Base-by-base conservation (phyloP, 2,113 vertebrate genomes). In the Atherinomorus stipes region DNA sequence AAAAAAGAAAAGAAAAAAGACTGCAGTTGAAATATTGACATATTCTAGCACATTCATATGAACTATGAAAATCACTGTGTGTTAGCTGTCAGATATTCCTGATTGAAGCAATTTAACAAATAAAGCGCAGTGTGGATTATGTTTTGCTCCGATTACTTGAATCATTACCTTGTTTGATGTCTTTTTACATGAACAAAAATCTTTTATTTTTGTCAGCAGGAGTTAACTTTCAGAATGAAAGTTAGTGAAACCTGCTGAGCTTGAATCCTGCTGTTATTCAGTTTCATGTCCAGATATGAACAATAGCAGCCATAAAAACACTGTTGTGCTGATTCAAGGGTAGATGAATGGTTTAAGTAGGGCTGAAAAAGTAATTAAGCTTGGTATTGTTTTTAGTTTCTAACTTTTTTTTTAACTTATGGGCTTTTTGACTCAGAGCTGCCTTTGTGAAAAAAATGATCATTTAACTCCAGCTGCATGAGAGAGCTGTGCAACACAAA, bases 121-220 rank as follows among this genome's bases (percentile, higher is more conserved):
- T 81, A 66, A 71, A 77, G 59, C 69, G 44, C 79, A 85, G 67
- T 64, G 60, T 64, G 71, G 50, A 65, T 65, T 78, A 64, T 54
- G 70, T 79, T 87, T 71, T 63, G 26, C 40, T 47, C 65, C 70
- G 67, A 83, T 75, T 71, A 66, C 57, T 25, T 7, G 65, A 57
- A 38, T 78, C 75, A 84, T 90, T 84, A 62, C 84, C 59, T 64
- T 25, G 79, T 76, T 69, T 78, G 81, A 86, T 64, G 81, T 73
- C 60, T 61, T 82, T 87, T 77, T 79, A 81, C 50, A 26, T 26
- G 11, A 67, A 52, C 47, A 26, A 62, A 79, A 79, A 69, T 71
- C 44, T 79, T 84, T 82, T 60, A 68, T 79, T 85, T 86, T 74
- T 72, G 71, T 72, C 84, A 83, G 85, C 81, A 25, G 84, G 85